Base-by-base conservation (phyloP, 2,113 vertebrate genomes). In the Ochotona princeps region DNA sequence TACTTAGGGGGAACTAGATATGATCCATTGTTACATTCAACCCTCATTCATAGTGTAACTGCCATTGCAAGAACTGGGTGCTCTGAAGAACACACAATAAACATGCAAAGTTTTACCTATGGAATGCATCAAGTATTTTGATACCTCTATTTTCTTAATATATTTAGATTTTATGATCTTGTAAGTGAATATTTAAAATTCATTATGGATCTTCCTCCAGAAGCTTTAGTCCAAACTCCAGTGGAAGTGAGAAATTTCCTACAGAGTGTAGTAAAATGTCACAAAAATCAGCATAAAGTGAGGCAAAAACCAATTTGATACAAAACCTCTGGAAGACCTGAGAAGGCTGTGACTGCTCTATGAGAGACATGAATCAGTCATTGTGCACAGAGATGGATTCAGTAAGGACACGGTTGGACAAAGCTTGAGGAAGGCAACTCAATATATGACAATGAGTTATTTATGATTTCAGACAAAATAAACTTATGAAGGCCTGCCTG, bases 261-360 rank as follows among this genome's bases (percentile, higher is more conserved):
- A 94, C 54, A 54, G 32, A 74, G 20, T 12, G n/a, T 47, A 12
- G 57, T 18, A 70, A 85, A 73, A 13, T 35, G 30, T 93, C 30
- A 90, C 14, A 61, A 90, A 88, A 60, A 75, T 20, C 26, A 61
- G 70, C 80, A 21, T 87, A 95, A 88, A 83, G 8, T 78, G 7
- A 38, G 11, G 63, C 63, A 38, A 32, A 23, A 18, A 47, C 13
- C 7, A 17, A 66, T 70, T 32, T 67, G n/a, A 3, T 47, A 86
- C 44, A 81, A 81, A 15, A 73, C 38, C 72, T 11, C 69, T 49
- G 8, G 17, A 61, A 6, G 35, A 26, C 26, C 66, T 80, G 1
- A 74, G n/a, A 74, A 63, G 14, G 18, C 7, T 74, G 0, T 26
- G 14, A 15, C 54, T 57, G 30, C 63, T 84, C 4, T 26, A 51